Evolutionary conservation across 2,888 invertebrate species (phyloP), one percentile per base, ranked within the genome.

Genomic region (Nomada goodeniana): DNA sequence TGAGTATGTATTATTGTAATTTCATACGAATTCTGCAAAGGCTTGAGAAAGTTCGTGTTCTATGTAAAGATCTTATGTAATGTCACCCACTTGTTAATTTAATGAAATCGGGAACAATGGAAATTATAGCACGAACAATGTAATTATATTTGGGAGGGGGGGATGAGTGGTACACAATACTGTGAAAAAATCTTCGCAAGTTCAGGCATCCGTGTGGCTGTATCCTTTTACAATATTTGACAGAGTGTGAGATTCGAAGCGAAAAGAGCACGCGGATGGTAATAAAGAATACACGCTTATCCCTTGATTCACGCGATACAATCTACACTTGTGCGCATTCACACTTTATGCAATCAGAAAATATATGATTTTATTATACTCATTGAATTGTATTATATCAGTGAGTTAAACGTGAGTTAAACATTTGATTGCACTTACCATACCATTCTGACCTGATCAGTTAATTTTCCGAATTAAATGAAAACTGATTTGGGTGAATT

Each of bases 1-100:
- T 10, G 53, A 11, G 42, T 20, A 23, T 53, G 53, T 68, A 53
- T 15, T 36, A 18, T 23, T 20, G 20, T 18, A 18, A 68, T 20
- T 68, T 55, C 10, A 42, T 55, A 42, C 55, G 53, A 53, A 36
- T 55, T 36, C 53, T 36, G 36, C n/a, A 23, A 36, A 42, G 67
- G 9, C 53, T 68, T 53, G 42, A 42, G 67, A 68, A 55, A 68
- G 55, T 68, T 68, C 20, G 52, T 20, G 15, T 53, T 55, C 36
- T 52, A 10, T 20, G 10, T 42, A 42, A 67, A 53, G 36, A 53
- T 20, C 20, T 68, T 68, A 18, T 9, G 55, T 42, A 68, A 55
- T 55, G 29, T 55, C 53, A 15, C 23, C 1, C 29, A 7, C 29
- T 20, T 52, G 15, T 36, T 20, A 67, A 67, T 53, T 53, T 53